Base-by-base conservation (phyloP, 92 coral and sea anemone genomes). In the Phenganax stokvisi region DNA sequence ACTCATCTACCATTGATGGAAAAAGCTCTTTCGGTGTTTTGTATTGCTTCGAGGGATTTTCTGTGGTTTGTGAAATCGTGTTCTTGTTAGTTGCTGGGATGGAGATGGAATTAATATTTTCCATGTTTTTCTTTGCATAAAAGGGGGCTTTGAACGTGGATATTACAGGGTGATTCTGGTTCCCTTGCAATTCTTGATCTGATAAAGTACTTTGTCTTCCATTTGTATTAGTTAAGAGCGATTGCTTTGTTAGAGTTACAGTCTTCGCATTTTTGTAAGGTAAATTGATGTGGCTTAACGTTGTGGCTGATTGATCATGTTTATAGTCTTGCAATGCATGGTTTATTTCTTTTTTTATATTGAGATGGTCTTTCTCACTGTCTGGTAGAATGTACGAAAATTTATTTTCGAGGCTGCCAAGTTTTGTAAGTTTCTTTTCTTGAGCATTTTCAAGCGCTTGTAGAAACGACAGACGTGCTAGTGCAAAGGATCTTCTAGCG, bases 401-500 rank as follows among this genome's bases (percentile, higher is more conserved):
- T 79, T 65, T 69, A 17, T 79, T 65, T 61, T 79, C 83, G 10
- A 79, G 61, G 55, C 63, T 51, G n/a, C 51, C 51, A 65, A 79
- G 73, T 65, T 65, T 79, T 30, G 15, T 51, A n/a, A 79, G 57
- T 44, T 79, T 79, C 31, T 79, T 27, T 44, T 64, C 83, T 28
- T 79, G 83, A 54, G 83, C 83, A 30, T 15, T 64, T 27, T 79
- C 83, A 10, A 79, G 83, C n/a, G 73, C 53, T 52, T 79, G 37
- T 29, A 79, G 62, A 29, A 79, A 79, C 5, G 83, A 63, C 29
- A 79, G 20, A 12, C 83, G 83, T 44, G 83, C 83, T 54, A 12
- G 61, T 63, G 83, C 83, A 79, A 79, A 79, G 10, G 83, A 79
- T 63, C 53, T 51, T 25, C 74, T 63, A 44, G 83, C 83, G 29